Conservation (phyloP, 2,113 vertebrate genomes). For the Clinocottus analis region DNA sequence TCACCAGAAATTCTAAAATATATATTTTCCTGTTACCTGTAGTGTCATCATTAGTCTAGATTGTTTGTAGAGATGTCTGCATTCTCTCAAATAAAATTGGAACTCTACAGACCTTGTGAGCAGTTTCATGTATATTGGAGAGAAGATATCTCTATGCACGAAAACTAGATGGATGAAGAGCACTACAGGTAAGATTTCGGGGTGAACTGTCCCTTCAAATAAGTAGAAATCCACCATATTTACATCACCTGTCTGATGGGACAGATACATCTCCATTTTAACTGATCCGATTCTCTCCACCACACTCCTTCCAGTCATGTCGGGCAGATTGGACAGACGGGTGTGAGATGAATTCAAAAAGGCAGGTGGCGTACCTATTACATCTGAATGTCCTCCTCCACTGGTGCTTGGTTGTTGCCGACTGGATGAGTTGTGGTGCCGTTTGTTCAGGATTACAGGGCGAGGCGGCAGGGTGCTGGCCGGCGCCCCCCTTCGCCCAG, state of each 20-base stretch:
- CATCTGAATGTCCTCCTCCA: neutral
- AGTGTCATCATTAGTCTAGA: too few relatives aligned
- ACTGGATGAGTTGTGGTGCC: neutral
- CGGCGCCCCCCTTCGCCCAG: neutral
- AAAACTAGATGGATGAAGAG: neutral
- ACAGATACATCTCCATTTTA: neutral
- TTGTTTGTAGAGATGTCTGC: neutral
- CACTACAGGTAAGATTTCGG: neutral
- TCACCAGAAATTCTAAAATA: too few relatives aligned
- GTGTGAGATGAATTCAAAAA: neutral
- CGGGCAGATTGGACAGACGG: neutral
- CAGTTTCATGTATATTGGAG: neutral
- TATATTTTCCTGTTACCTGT: too few relatives aligned
- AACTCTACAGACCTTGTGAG: neutral
- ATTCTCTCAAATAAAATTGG: neutral
- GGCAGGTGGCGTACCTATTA: slow-evolving; percentile 35
- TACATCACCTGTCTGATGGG: neutral
- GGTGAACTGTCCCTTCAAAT: neutral
- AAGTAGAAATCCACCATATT: neutral
- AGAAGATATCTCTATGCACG: neutral
- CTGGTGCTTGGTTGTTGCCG: neutral
- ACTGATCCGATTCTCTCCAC: neutral
- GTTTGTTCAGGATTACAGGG: neutral
- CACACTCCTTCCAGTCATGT: neutral
- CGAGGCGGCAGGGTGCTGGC: neutral